Conservation (phyloP, 2,113 vertebrate genomes). For the Cheirogaleus medius region DNA sequence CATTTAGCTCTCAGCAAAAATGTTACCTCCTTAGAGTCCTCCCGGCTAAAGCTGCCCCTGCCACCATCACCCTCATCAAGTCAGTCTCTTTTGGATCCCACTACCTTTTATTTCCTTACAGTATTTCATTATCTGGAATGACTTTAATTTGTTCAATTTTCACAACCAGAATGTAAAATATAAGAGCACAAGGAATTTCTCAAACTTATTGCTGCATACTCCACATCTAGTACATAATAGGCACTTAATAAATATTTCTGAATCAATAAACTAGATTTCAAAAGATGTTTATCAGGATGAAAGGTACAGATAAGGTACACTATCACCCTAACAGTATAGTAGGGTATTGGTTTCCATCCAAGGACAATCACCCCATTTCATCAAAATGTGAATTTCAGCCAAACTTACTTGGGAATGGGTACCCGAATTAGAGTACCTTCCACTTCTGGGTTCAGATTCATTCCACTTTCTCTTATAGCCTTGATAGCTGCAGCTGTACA, state of each 20-base stretch:
- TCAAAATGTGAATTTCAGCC: accelerated
- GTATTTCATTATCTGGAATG: not conserved
- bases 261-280: not conserved
- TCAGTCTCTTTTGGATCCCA: not conserved
- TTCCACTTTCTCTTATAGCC: constrained; percentile 95
- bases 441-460: constrained; percentile 98
- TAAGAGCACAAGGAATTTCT: not conserved
- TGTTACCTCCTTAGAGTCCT: not conserved
- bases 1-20: not conserved
- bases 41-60: not conserved
- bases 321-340: not conserved
- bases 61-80: not conserved
- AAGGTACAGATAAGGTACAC: not conserved
- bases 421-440: constrained; percentile 95
- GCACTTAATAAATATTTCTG: not conserved
- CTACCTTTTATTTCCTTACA: not conserved
- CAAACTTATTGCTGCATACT: not conserved
- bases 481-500: constrained; percentile 91
- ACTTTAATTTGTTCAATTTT: not conserved
- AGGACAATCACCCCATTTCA: not conserved
- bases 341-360: not conserved
- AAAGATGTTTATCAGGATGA: not conserved
- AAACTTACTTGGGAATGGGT: constrained; percentile 95
- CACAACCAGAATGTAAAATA: not conserved
- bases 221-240: not conserved